Base-by-base conservation (phyloP, 2,113 vertebrate genomes). In the Oplegnathus fasciatus region DNA sequence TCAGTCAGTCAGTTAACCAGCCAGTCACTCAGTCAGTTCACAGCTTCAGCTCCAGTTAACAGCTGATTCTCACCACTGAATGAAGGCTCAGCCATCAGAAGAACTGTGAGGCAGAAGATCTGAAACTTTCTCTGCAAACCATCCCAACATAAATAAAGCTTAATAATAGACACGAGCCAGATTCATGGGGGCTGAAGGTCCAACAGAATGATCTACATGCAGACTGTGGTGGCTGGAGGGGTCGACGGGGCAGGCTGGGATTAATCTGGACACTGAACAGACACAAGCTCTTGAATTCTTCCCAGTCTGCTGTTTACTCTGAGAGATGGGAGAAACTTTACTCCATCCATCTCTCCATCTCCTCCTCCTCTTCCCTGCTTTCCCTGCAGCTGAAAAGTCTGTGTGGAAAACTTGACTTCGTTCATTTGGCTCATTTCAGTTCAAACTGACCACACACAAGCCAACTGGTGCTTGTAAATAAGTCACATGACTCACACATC, bases 181-280 rank as follows among this genome's bases (percentile, higher is more conserved):
- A 34, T 2, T 24, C 44, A 1, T 6, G 0, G 77, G 24, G 42
- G 40, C 17, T 6, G 61, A 28, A 82, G 68, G 61, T 54, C 40
- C 6, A 0, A n/a, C 13, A 14, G 24, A 42, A 2, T 54, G 52
- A 57, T 70, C 57, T 20, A 7, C 40, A 13, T 18, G n/a, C 60
- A 72, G 69, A 74, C 68, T 11, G 44, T 14, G 40, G 17, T 64
- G 42, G 20, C 52, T 50, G 82, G 5, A 48, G 30, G 66, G 69
- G 81, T 68, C 10, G 26, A 70, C 65, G 57, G 52, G 84, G 15
- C 61, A n/a, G 57, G 52, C 81, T 76, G 76, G 77, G 82, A 62
- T 65, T 71, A 67, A 84, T 78, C 52, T 78, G 86, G 82, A 88
- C 72, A 74, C 60, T 58, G 24, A 78, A 37, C 86, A 88, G 86